Base-by-base conservation (phyloP, 2,888 invertebrate species). In the Zaprionus bogoriensis region DNA sequence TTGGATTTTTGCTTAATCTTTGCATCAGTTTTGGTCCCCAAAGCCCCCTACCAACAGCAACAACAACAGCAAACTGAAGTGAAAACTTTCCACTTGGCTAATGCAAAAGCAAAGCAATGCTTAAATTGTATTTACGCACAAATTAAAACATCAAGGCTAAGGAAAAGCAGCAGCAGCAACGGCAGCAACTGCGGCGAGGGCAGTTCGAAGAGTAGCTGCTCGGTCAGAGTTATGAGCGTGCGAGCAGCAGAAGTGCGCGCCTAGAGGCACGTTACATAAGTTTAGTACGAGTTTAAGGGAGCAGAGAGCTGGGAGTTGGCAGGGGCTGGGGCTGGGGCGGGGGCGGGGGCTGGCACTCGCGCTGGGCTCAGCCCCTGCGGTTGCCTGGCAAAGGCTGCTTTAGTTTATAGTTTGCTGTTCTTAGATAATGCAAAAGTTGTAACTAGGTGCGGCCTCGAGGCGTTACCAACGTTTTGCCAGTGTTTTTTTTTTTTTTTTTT, bases 41-140 rank as follows among this genome's bases (percentile, higher is more conserved):
- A 75, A 77, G 79, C 66, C 58, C 47, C 47, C 51, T 44, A 58
- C 28, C 59, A 69, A 30, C 39, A 62, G 32, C 50, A 62, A 32
- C 44, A 47, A 14, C 39, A 63, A 14, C 39, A 59, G 12, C 53
- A 60, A 61, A 36, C 36, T 25, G 32, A 39, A 52, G 28, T 38
- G 10, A 58, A 77, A 78, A 81, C 72, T 78, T 78, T 81, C 53
- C 44, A 60, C 63, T 66, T 44, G 60, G 67, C 70, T 74, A 77
- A 81, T 77, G 66, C 75, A 62, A 64, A 74, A 66, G 67, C 75
- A 80, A 78, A 75, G 76, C 67, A 81, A 84, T 80, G 82, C 76
- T 69, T 70, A 73, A 55, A 80, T 75, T 78, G 64, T 80, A 81
- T 84, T 78, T 81, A 82, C 79, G 79, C 82, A 84, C 76, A 84